Evolutionary conservation across 2,888 invertebrate species (phyloP), one percentile per base, ranked within the genome.

Genomic region (Lamellibrachia columna): DNA sequence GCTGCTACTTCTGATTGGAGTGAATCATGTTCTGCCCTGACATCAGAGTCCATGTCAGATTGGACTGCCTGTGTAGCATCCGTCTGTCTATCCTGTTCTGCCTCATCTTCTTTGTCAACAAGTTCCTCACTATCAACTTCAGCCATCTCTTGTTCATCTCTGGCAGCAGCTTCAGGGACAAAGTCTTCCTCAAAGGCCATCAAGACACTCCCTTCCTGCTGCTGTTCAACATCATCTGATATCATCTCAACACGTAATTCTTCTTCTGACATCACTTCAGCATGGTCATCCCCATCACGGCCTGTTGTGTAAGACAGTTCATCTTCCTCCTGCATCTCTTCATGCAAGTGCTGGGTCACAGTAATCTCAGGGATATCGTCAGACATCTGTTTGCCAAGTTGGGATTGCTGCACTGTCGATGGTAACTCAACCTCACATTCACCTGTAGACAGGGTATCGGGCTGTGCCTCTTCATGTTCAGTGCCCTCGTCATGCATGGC

Each of bases 361-460:
- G 97, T 97, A 93, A 97, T 97, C 94, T 97, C 97, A n/a, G 97
- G 97, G 93, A 97, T 97, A 93, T 96, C 96, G 92, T 96, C 95
- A 93, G 96, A 95, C n/a, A 90, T 92, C 52, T 94, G 93, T 52
- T 92, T 93, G 90, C 28, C 40, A 11, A 58, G 52, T 9, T 53
- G 11, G 8, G 91, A 75, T 22, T 22, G 22, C 22, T 75, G 15
- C 75, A 22, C 22, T 22, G 75, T 6, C 22, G n/a, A 15, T 75
- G 11, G 75, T 75, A n/a, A 75, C 75, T 8, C 28, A 9, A 15
- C 53, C 40, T 92, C 90, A 28, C n/a, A 91, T 22, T 91, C 90
- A 8, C n/a, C 7, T 6, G 11, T 90, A 52, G 52, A 40, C n/a
- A 11, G 52, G 28, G 91, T 52, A 9, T 91, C 53, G 28, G 15